A percentile compares a stretch with the other conserved stretches of the same genome.
phyloP scores from a whole-genome alignment of 2,113 vertebrate species.

The Rhinopithecus roxellana region DNA sequence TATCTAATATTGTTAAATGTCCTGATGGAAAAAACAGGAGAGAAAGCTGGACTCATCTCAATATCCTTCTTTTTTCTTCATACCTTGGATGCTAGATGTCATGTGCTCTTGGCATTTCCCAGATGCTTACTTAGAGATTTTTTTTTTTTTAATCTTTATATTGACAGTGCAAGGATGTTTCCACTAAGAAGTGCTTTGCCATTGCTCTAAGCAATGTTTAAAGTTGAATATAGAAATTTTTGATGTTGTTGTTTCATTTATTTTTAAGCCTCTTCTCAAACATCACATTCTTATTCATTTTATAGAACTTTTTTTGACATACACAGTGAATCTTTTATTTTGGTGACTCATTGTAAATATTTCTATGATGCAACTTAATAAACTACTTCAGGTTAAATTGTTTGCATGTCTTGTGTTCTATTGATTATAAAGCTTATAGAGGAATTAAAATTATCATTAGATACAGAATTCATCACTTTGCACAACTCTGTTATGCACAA shows the following conservation, averaged over 20 bases:
- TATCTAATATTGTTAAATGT: not conserved
- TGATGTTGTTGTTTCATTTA: not conserved
- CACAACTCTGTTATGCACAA: not conserved
- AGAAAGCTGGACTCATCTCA: not conserved
- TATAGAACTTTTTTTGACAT: not conserved
- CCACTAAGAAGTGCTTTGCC: not conserved
- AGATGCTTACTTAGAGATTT: not conserved
- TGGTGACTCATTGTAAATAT: not conserved
- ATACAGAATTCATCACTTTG: not conserved
- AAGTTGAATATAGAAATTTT: not conserved
- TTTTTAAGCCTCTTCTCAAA: not conserved
- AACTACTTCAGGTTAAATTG: not conserved
- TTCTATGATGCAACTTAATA: not conserved
- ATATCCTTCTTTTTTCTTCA: not conserved
- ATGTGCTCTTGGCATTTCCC: not conserved
- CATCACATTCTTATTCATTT: not conserved
- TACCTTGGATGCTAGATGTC: not conserved
- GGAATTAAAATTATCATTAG: not conserved
- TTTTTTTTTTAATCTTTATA: not conserved
- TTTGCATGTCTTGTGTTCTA: not conserved
- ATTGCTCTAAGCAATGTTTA: not conserved
- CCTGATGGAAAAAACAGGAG: not conserved
- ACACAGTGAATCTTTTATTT: not conserved
- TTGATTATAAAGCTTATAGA: not conserved
- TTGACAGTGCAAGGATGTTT: not conserved